Percentiles rank a stretch among this genome's conserved stretches.
Conservation (phyloP, 2,888 invertebrate species). For the Marronus borbonicus region DNA sequence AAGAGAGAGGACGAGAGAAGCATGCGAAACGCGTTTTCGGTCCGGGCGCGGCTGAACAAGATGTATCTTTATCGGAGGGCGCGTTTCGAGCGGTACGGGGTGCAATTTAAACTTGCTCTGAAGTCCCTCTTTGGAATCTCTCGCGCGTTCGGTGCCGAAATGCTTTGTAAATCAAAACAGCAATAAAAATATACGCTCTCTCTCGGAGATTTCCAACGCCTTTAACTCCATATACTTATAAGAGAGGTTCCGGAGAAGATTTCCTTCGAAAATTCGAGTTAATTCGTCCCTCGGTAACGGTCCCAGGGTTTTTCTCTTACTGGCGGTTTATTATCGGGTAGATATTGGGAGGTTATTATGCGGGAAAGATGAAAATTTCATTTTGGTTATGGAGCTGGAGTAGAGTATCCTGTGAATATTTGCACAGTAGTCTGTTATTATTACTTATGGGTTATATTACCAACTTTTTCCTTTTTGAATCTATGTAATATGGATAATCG, state of each 20-base stretch:
- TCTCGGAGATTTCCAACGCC: no score
- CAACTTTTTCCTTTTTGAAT: no score
- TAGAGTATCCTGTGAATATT: no score
- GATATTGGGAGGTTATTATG: slow-evolving; percentile 1
- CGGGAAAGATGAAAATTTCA: no score
- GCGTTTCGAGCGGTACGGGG: background rate
- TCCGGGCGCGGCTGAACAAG: background rate
- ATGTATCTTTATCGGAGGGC: slow-evolving; percentile 3
- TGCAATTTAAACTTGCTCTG: slow-evolving; percentile 10
- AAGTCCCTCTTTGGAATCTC: background rate
- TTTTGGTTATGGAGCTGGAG: no score
- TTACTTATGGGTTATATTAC: no score
- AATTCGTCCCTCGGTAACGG: slow-evolving; percentile 16
- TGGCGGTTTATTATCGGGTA: slow-evolving; percentile 1
- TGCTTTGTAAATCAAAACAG: slow-evolving; percentile 13
- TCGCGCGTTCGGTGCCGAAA: background rate
- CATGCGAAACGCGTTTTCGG: no score
- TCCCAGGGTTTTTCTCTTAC: slow-evolving; percentile 3
- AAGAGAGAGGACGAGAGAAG: no score
- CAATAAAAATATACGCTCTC: slow-evolving; percentile 3
- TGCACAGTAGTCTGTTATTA: no score
- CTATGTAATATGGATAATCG: no score
- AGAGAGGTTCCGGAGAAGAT: background rate
- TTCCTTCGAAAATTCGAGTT: slow-evolving; percentile 1
- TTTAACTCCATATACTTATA: background rate